Percentiles rank a stretch among this genome's conserved stretches.
These are phyloP conservation scores for Artibeus lituratus DNA, from an alignment of 2,797 vertebrate genomes.

Conservation along the genomic window DNA sequence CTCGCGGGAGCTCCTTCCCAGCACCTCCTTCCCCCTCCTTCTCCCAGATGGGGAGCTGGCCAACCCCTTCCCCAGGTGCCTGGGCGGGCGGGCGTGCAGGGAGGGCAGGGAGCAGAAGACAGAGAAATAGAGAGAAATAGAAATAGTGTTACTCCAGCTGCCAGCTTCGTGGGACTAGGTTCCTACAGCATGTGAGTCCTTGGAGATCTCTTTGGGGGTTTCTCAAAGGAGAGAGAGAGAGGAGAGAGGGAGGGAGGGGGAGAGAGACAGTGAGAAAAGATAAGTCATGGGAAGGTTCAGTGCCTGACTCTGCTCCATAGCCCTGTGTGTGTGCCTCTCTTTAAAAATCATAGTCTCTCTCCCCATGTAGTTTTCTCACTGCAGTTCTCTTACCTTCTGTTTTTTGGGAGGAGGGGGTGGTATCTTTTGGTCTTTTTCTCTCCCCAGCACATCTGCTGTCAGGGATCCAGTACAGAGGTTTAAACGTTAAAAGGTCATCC, in stretches of 20 bases:
- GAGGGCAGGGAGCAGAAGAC: background rate
- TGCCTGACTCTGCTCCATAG: background rate
- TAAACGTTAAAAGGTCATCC: background rate
- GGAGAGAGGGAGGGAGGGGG: too few species aligned
- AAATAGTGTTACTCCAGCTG: background rate
- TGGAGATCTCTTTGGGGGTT: background rate
- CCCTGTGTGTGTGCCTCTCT: background rate
- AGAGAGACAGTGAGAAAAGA: too few species aligned
- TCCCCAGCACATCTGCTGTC: background rate
- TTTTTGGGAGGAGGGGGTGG: background rate
- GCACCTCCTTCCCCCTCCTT: background rate
- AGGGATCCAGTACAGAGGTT: background rate
- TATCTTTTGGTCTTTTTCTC: background rate
- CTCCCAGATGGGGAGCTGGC: background rate
- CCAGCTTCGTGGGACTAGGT: background rate
- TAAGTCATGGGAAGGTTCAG: background rate
- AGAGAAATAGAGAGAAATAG: background rate
- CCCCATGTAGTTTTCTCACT: background rate
- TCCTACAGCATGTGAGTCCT: background rate
- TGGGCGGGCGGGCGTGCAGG: background rate
- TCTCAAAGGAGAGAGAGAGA: background rate
- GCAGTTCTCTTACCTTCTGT: background rate
- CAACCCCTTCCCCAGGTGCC: background rate
- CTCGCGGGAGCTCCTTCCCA: background rate
- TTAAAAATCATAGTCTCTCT: background rate